phyloP scores from a whole-genome alignment of 2,113 vertebrate species.

The Oncorhynchus mykiss region DNA sequence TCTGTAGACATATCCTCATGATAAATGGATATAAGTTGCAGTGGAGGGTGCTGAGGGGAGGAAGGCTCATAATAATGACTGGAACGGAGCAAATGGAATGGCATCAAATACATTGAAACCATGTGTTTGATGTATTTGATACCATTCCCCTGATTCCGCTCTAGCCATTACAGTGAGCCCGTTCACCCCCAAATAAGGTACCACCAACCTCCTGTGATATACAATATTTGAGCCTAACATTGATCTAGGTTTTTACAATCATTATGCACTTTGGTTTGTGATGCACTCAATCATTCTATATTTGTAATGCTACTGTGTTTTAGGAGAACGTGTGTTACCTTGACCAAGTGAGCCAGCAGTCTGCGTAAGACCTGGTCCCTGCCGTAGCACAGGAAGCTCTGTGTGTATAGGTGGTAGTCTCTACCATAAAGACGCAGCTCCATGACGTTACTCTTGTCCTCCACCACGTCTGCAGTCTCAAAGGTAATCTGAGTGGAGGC shows the following conservation, averaged over 20 bases:
- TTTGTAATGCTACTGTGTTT: not conserved
- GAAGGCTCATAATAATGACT: no score
- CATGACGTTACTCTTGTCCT: slow-evolving; percentile 68
- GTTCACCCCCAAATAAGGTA: no score
- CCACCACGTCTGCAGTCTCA: slow-evolving; percentile 67
- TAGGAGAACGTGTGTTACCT: slow-evolving; percentile 67
- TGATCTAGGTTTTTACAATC: not conserved
- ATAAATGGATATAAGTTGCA: not conserved
- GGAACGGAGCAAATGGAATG: no score
- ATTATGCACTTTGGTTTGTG: no score
- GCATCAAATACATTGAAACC: no score
- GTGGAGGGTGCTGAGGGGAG: no score
- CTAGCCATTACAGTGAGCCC: no score
- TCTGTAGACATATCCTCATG: not conserved
- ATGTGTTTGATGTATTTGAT: no score
- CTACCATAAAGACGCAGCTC: slow-evolving; percentile 83
- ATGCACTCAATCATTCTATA: no score
- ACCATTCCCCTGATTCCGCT: no score
- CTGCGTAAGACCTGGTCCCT: slow-evolving; percentile 82
- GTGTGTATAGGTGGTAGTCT: slow-evolving; percentile 86
- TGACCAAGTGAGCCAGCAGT: slow-evolving; percentile 77
- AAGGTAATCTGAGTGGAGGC: slow-evolving; percentile 98
- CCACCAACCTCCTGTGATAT: no score
- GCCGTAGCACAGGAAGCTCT: slow-evolving; percentile 95
- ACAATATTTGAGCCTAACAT: not conserved